Conservation (phyloP, 1,140 invertebrate genomes). For the Ruditapes philippinarum region DNA sequence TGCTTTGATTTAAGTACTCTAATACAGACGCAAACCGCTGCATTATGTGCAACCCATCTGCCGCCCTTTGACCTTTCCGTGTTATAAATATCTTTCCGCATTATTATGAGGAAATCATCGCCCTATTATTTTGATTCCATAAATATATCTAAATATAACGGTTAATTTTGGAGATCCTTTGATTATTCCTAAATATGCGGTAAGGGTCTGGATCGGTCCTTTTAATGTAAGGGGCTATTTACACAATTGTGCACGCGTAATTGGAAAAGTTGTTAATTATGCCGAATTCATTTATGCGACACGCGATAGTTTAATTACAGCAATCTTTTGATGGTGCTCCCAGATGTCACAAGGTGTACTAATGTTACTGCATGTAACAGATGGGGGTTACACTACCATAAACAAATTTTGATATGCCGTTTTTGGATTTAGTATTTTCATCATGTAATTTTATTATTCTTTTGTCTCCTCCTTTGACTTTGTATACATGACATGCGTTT, state of each 20-base stretch:
- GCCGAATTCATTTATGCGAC: not conserved
- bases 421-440: too few species aligned
- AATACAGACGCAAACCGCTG: too few species aligned
- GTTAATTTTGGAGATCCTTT: slow-evolving; percentile 37
- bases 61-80: not conserved
- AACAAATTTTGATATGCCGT: too few species aligned
- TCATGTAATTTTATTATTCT: too few species aligned
- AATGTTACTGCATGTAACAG: not conserved
- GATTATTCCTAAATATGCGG: slow-evolving; percentile 13
- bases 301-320: slow-evolving; percentile 48
- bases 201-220: not conserved
- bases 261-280: not conserved
- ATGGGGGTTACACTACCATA: too few species aligned
- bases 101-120: not conserved
- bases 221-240: slow-evolving; percentile 10
- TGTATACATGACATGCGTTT: too few species aligned
- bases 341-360: not conserved
- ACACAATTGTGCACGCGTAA: not conserved
- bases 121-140: slow-evolving; percentile 9
- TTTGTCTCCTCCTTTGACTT: too few species aligned
- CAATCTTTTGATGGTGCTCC: not conserved
- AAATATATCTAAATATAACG: slow-evolving; percentile 35
- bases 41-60: slow-evolving; percentile 30
- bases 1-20: too few species aligned
- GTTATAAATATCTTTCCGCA: not conserved